phyloP scores from a whole-genome alignment of 30 jellyfish, hydroid and myxozoan species.

The Aurelia aurita complex sp. Pacific region DNA sequence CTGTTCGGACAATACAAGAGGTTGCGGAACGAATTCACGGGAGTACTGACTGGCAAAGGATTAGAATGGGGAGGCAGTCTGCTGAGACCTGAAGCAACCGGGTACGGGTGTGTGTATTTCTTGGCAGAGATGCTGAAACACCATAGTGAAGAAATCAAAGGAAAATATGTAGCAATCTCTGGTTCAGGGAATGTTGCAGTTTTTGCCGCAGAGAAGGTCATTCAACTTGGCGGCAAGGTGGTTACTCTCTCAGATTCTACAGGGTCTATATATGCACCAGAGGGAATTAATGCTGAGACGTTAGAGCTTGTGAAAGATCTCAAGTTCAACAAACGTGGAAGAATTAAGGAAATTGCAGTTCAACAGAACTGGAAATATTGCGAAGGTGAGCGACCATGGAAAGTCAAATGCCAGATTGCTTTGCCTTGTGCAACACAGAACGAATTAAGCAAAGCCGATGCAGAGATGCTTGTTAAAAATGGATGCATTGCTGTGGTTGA shows the following conservation, averaged over 20 bases:
- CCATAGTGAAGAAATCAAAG: conserved; percentile 39
- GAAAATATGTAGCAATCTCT: conserved; percentile 74
- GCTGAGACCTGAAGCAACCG: conserved; percentile 97
- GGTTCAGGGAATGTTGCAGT: conserved; percentile 95
- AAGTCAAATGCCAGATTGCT: conserved; percentile 79
- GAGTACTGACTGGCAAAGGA: conserved; percentile 92
- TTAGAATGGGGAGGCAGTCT: conserved; percentile 92
- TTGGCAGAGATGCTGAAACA: conserved; percentile 70
- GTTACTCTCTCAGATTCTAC: conserved; percentile 86
- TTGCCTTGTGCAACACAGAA: conserved; percentile 94
- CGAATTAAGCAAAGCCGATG: conserved; percentile 72
- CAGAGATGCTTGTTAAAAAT: conserved; percentile 63
- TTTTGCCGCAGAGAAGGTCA: conserved; percentile 82
- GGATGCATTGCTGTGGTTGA: conserved; percentile 89
- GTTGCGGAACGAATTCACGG: conserved; percentile 79
- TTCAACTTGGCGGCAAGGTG: conserved; percentile 82
- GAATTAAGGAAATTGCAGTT: conserved; percentile 71
- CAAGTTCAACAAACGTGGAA: conserved; percentile 73
- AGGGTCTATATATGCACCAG: conserved; percentile 63
- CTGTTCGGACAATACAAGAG: conserved; percentile 93
- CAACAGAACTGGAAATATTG: conserved; percentile 46
- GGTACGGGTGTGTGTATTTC: conserved; percentile 88
- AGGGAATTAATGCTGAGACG: conserved; percentile 62
- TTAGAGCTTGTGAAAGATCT: conserved; percentile 72
- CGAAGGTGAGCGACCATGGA: conserved; percentile 87